Percentiles rank a stretch among this genome's conserved stretches.
These are phyloP conservation scores for Ophiothrix spiculata DNA, from an alignment of 35 echinoderm and acorn worm genomes.

Conservation along the genomic window DNA sequence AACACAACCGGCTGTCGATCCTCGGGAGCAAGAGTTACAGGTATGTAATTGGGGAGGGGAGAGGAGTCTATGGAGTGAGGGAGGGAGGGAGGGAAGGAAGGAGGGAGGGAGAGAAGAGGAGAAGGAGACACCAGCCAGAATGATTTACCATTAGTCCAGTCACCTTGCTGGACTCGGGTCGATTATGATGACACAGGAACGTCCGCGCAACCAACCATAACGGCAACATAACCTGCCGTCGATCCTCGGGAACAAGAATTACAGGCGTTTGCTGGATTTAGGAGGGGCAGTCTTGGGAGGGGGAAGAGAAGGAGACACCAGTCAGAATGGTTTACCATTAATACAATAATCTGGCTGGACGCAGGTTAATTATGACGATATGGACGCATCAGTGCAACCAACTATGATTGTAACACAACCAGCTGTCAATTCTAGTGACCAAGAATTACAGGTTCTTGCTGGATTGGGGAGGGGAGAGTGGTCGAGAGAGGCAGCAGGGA, in stretches of 20 bases:
- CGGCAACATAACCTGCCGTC: slow-evolving; percentile 47
- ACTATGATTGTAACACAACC: slow-evolving; percentile 36
- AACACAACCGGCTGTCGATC: slow-evolving; percentile 57
- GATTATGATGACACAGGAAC: neutral
- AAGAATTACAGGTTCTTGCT: slow-evolving; percentile 52
- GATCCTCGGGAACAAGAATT: slow-evolving; percentile 64
- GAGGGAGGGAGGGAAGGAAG: too few species aligned
- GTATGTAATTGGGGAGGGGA: slow-evolving; percentile 21
- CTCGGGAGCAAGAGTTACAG: slow-evolving; percentile 65
- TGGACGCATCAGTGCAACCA: neutral
- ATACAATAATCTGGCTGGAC: neutral
- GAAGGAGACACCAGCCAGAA: too few species aligned
- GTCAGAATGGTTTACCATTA: too few species aligned
- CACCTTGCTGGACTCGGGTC: too few species aligned
- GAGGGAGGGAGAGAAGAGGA: too few species aligned
- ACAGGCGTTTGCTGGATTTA: too few species aligned
- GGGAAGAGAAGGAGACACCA: too few species aligned
- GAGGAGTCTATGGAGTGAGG: too few species aligned
- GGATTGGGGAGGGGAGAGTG: neutral
- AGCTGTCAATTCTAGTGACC: slow-evolving; percentile 49
- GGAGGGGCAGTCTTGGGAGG: too few species aligned
- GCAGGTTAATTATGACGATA: neutral
- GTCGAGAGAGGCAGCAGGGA: too few species aligned
- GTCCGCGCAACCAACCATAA: neutral
- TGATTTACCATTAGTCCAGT: too few species aligned